Percentiles rank a stretch among this genome's conserved stretches.
phyloP scores from a whole-genome alignment of 2,113 vertebrate genomes.

The Hyla sarda region DNA sequence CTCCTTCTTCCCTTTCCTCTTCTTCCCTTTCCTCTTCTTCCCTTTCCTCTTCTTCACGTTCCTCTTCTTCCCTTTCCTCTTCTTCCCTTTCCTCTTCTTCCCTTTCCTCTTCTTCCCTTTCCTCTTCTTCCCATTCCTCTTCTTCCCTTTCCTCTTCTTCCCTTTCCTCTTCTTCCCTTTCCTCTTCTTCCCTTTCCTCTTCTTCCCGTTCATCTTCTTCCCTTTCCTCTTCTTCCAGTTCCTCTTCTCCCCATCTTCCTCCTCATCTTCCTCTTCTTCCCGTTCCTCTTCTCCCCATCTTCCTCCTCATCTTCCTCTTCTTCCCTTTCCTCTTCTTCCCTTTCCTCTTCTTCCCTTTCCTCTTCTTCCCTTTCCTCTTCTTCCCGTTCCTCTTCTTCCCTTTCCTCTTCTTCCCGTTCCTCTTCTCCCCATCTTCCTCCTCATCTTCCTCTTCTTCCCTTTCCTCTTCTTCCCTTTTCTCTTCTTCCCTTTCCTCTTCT shows the following conservation, averaged over 20 bases:
- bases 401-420: too few relatives aligned
- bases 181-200: background rate
- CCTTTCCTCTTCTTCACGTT: background rate
- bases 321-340: background rate
- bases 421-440: too few relatives aligned
- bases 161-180: background rate
- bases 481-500: background rate
- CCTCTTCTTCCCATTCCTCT: background rate
- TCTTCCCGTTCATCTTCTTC: background rate
- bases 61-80: background rate
- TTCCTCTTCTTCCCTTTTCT: too few relatives aligned
- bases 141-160: background rate
- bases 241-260: background rate
- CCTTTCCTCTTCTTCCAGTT: background rate
- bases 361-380: too few relatives aligned
- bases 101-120: background rate
- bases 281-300: background rate
- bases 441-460: too few relatives aligned
- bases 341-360: background rate
- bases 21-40: background rate
- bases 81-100: background rate
- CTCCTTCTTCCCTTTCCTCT: background rate
- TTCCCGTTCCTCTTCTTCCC: too few relatives aligned
- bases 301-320: background rate
- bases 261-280: background rate